phyloP scores from a whole-genome alignment of 2,113 vertebrate genomes.

The Telmatochromis brachygnathus region DNA sequence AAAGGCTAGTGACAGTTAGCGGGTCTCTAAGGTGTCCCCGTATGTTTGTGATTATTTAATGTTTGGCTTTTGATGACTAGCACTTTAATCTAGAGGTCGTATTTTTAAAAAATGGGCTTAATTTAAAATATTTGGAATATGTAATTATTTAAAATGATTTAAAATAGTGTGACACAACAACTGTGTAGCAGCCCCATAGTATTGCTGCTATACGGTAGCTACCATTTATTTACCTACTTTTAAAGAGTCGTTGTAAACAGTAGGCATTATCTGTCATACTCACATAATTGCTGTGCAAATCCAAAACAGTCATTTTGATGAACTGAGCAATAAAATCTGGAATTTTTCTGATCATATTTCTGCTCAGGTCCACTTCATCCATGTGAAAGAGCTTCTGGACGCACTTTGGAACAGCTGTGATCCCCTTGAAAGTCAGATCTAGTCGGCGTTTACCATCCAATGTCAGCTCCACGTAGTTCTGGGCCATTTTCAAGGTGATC shows the following conservation, averaged over 20 bases:
- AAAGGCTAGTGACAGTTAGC: neutral
- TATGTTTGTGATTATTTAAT: neutral
- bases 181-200: neutral
- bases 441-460: conserved; percentile 75
- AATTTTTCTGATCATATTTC: conserved; percentile 80
- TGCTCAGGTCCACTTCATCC: conserved; percentile 85
- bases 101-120: neutral
- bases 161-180: neutral
- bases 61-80: accelerated
- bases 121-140: neutral
- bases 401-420: conserved; percentile 78
- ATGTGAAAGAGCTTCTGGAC: conserved; percentile 76
- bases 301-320: conserved; percentile 75
- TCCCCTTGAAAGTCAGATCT: conserved; percentile 84
- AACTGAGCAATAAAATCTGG: conserved; percentile 24
- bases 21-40: neutral
- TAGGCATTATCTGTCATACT: neutral
- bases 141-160: accelerated
- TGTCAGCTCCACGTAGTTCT: conserved; percentile 70
- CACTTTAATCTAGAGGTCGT: neutral
- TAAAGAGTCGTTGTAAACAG: accelerated
- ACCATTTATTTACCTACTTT: neutral
- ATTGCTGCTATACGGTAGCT: neutral
- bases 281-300: conserved; percentile 87
- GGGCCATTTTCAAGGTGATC: conserved; percentile 78